Percentiles rank a stretch among this genome's conserved stretches.
Conservation (phyloP, 2,888 invertebrate species). For the Odontomyia ornata region DNA sequence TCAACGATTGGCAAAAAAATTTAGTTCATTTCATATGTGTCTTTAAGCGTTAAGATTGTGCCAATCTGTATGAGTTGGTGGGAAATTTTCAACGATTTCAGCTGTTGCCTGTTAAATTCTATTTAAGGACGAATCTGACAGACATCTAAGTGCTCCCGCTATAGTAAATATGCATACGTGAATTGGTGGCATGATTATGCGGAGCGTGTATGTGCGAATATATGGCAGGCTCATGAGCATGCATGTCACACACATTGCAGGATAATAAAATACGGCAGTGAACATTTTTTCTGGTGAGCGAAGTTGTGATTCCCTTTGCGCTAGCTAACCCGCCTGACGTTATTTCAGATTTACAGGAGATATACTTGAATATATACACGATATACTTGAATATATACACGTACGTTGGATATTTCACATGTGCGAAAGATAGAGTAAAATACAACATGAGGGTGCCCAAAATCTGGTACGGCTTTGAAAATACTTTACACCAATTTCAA, state of each 20-base stretch:
- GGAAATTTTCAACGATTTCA: background rate
- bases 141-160: no score
- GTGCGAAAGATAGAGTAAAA: no score
- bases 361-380: no score
- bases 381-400: no score
- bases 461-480: background rate
- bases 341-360: no score
- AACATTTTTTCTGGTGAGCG: background rate
- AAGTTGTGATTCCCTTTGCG: background rate
- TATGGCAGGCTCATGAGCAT: background rate
- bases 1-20: no score
- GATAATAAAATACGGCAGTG: slow-evolving; percentile 23
- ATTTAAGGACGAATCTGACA: background rate
- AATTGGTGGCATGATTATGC: background rate
- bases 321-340: no score
- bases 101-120: slow-evolving; percentile 6
- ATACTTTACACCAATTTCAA: background rate
- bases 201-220: background rate
- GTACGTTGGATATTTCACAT: no score
- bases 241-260: slow-evolving; percentile 6
- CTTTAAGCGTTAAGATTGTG: no score
- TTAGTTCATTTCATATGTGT: no score
- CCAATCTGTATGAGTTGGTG: no score
- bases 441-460: background rate
- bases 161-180: background rate